These are phyloP conservation scores for Sander vitreus DNA, from an alignment of 2,113 vertebrate genomes.

Conservation along the genomic window DNA sequence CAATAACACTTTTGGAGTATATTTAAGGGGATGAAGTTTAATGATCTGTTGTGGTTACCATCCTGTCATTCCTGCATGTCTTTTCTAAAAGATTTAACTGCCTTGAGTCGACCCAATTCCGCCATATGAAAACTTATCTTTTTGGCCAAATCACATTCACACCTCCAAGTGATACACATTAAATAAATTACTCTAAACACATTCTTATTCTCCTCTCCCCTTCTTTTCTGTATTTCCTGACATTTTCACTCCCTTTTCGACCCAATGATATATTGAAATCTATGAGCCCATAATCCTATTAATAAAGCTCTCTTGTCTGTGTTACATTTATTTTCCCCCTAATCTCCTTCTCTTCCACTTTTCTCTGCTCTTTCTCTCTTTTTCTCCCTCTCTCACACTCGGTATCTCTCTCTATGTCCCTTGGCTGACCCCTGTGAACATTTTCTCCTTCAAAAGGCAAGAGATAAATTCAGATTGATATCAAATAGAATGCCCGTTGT, in stretches of 20 bases:
- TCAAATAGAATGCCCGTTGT: slow-evolving; percentile 82
- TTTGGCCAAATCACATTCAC: slow-evolving; percentile 52
- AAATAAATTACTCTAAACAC: slow-evolving; percentile 79
- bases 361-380: slow-evolving; percentile 63
- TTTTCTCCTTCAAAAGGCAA: slow-evolving; percentile 79
- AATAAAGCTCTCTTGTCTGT: slow-evolving; percentile 90
- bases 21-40: slow-evolving; percentile 47
- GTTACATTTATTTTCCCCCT: slow-evolving; percentile 91
- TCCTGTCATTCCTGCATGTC: slow-evolving; percentile 15
- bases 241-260: slow-evolving; percentile 78
- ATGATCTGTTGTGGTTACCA: slow-evolving; percentile 36
- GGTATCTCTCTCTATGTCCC: slow-evolving; percentile 84
- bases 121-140: slow-evolving; percentile 30
- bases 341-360: slow-evolving; percentile 85
- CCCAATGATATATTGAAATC: slow-evolving; percentile 84
- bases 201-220: slow-evolving; percentile 57
- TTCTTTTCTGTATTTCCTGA: slow-evolving; percentile 71
- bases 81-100: slow-evolving; percentile 24
- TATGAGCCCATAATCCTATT: slow-evolving; percentile 93
- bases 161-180: slow-evolving; percentile 52
- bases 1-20: slow-evolving; percentile 46
- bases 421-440: slow-evolving; percentile 89
- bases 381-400: slow-evolving; percentile 78
- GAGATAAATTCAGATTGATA: slow-evolving; percentile 84
- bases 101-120: slow-evolving; percentile 18